phyloP scores from a whole-genome alignment of 2,113 vertebrate genomes.

The Boulengerochromis microlepis region DNA sequence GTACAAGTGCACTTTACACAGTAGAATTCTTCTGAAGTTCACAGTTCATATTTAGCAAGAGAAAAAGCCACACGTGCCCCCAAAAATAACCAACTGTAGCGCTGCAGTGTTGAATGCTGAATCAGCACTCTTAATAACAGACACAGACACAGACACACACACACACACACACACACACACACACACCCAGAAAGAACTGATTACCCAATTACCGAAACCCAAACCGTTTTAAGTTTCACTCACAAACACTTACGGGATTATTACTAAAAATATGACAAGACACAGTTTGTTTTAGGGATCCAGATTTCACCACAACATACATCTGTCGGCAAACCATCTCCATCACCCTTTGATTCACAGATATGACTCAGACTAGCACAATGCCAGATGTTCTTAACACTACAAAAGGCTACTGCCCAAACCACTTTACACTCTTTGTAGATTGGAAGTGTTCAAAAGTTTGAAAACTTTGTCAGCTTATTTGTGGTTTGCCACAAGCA shows the following conservation, averaged over 20 bases:
- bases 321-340: slow-evolving; percentile 62
- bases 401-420: slow-evolving; percentile 37
- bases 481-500: slow-evolving; percentile 63
- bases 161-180: not conserved
- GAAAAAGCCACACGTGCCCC: slow-evolving; percentile 36
- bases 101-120: slow-evolving; percentile 57
- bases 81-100: slow-evolving; percentile 76
- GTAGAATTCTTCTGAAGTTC: slow-evolving; percentile 54
- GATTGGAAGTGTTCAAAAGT: slow-evolving; percentile 49
- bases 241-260: slow-evolving; percentile 53
- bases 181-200: slow-evolving; percentile 15
- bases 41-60: slow-evolving; percentile 54
- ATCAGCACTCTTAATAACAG: slow-evolving; percentile 61
- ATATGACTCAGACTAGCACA: slow-evolving; percentile 52
- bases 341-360: slow-evolving; percentile 48
- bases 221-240: slow-evolving; percentile 51
- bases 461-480: slow-evolving; percentile 58
- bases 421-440: slow-evolving; percentile 46
- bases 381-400: slow-evolving; percentile 75
- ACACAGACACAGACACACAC: not conserved
- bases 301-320: slow-evolving; percentile 62
- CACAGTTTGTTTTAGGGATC: slow-evolving; percentile 46
- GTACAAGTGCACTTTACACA: slow-evolving; percentile 2
- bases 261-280: slow-evolving; percentile 54
- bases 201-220: slow-evolving; percentile 37